A percentile compares a stretch with the other conserved stretches of the same genome.
Conservation (phyloP, 2,797 vertebrate genomes). For the Protosalanx chinensis region DNA sequence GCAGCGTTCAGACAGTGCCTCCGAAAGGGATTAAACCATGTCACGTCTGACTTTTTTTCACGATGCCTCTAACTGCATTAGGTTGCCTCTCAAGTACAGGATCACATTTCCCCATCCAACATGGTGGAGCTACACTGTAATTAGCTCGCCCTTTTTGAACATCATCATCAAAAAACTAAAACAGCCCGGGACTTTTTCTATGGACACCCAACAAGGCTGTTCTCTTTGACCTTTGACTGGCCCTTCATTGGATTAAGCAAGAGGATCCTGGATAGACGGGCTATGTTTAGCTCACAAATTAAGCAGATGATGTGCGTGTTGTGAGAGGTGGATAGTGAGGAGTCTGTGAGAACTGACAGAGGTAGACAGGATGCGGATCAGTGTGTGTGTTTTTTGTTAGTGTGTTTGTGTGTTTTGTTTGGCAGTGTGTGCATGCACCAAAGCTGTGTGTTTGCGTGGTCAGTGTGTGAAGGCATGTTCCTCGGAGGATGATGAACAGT, state of each 20-base stretch:
- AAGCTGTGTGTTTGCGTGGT: neutral
- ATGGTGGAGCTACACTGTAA: conserved; percentile 45
- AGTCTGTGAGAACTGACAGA: neutral
- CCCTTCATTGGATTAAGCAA: neutral
- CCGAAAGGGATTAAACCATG: conserved; percentile 63
- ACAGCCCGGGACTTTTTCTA: conserved; percentile 35
- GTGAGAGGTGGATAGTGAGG: neutral
- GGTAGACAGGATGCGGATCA: conserved; percentile 10
- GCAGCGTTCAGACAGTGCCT: conserved; percentile 51
- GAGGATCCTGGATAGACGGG: neutral
- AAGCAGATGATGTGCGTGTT: neutral
- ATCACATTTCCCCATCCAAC: conserved; percentile 70
- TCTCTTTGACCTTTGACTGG: neutral
- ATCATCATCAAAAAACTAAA: conserved; percentile 8
- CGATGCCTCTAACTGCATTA: conserved; percentile 71
- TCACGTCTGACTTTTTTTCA: conserved; percentile 66
- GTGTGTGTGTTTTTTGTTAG: too few relatives aligned
- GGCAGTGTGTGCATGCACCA: neutral
- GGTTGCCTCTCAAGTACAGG: conserved; percentile 56
- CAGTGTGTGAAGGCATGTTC: neutral
- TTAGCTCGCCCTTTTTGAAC: conserved; percentile 40
- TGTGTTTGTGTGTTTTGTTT: conserved; percentile 18
- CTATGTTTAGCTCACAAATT: neutral
- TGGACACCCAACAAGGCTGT: conserved; percentile 3
- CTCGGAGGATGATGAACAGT: neutral